These are phyloP conservation scores for Elachura formosa DNA, from an alignment of 2,113 vertebrate species.

Conservation along the genomic window DNA sequence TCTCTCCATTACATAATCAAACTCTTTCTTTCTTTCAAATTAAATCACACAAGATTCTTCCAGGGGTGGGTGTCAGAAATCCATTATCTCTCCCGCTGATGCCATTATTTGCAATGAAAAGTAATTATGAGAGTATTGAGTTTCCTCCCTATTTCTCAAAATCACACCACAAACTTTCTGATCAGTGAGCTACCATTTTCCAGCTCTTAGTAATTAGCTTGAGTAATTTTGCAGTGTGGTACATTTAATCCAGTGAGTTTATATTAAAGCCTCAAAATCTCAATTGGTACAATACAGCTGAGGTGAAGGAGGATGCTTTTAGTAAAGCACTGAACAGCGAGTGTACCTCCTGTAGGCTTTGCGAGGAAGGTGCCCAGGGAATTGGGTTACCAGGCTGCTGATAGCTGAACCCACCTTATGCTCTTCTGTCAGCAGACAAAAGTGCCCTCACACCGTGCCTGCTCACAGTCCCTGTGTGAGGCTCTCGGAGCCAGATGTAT, in stretches of 20 bases:
- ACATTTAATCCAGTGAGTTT: conserved; percentile 39
- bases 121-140: conserved; percentile 63
- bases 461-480: neutral
- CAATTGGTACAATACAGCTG: neutral
- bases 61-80: conserved; percentile 53
- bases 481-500: neutral
- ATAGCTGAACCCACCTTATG: neutral
- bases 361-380: neutral
- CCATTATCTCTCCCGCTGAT: conserved; percentile 63
- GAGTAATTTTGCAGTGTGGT: conserved; percentile 23
- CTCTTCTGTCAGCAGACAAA: neutral
- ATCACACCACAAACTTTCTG: conserved; percentile 50
- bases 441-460: neutral
- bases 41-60: conserved; percentile 21
- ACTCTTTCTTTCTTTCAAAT: conserved; percentile 26
- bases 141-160: conserved; percentile 48
- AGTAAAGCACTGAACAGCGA: neutral
- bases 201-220: conserved; percentile 57
- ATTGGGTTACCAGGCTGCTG: neutral
- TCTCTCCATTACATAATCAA: conserved; percentile 7
- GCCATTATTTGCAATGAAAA: conserved; percentile 64
- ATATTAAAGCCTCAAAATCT: conserved; percentile 33
- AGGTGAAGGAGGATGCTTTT: neutral
- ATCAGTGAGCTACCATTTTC: conserved; percentile 19
- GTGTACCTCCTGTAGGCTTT: neutral